Evolutionary conservation across 2,797 vertebrate genomes (phyloP), one percentile per base, ranked within the genome.

Genomic region (Streptopelia turtur): DNA sequence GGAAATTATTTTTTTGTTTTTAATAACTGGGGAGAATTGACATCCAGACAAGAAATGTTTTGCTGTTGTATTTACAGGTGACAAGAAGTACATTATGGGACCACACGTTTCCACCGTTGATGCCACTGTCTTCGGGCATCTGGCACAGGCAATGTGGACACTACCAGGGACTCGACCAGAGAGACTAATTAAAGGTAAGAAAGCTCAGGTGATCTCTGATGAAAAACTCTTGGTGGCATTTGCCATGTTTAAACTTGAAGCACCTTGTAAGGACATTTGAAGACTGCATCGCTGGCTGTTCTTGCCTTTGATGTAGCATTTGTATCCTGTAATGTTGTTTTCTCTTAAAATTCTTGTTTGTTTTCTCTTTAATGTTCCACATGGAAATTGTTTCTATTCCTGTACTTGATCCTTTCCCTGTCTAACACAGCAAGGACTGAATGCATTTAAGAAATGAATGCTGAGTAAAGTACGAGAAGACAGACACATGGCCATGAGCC

Each of bases 71-170:
- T 91, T 94, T 96, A 16, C 75, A 99, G 99, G 99, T 88, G 99
- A 99, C 96, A 99, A 99, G 95, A 99, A 99, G 91, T 99, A 99
- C 95, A 99, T 99, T 55, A 99, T 99, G 99, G 99, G 99, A 83
- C 98, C 99, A 60, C 99, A 98, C 43, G 98, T 99, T 95, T 99
- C 99, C 35, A 99, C 98, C 25, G 98, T 99, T 81, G 99, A 99
- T 47, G 99, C 99, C 56, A 99, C 99, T 10, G 98, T 99, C 81
- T 99, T 99, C 76, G 99, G 99, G 59, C 99, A 99, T 96, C 97
- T 99, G 49, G 99, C 99, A 74, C 99, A 99, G 97, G 99, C 99
- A 18, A 99, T 99, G 99, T 99, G 99, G 99, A 99, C 99, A 1
- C 98, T 99, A 49, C 99, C 99, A 43, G 99, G 99, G 82, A 99